phyloP scores from a whole-genome alignment of 1,140 invertebrate genomes.

The Heliconius congener region DNA sequence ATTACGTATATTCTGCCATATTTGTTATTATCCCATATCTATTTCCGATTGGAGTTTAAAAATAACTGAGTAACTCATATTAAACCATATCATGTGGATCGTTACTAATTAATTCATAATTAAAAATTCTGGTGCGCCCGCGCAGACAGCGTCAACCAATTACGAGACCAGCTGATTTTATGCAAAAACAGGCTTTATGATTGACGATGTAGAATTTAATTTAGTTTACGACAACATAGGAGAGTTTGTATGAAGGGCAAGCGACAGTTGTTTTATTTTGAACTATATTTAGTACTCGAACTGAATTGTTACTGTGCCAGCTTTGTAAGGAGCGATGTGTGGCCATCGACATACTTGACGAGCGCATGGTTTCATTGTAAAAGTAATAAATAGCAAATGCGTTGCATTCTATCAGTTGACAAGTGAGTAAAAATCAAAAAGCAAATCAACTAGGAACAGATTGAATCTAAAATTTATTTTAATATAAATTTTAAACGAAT shows the following conservation, averaged over 20 bases:
- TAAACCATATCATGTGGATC: conserved; percentile 73
- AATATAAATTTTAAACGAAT: too few relatives aligned
- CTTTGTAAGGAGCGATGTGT: conserved; percentile 59
- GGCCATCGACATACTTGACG: conserved; percentile 59
- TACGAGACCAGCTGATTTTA: conserved; percentile 51
- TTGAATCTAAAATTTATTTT: neutral
- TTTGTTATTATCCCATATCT: neutral
- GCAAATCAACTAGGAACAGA: neutral
- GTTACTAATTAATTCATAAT: conserved; percentile 80
- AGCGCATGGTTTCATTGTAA: conserved; percentile 33
- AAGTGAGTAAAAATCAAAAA: neutral
- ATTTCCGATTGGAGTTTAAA: conserved; percentile 33
- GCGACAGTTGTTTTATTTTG: conserved; percentile 80
- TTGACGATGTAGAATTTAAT: conserved; percentile 49
- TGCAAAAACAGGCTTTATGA: conserved; percentile 58
- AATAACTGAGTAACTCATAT: conserved; percentile 56
- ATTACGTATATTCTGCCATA: neutral
- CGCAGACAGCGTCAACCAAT: conserved; percentile 74
- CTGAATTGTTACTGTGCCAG: conserved; percentile 78
- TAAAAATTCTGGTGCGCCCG: conserved; percentile 79
- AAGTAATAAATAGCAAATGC: neutral
- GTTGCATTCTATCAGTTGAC: neutral
- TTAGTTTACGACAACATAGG: conserved; percentile 47
- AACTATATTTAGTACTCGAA: conserved; percentile 78
- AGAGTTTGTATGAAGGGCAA: conserved; percentile 75